Evolutionary conservation across 2,797 vertebrate genomes (phyloP).

Genomic region (Lacerta agilis): DNA sequence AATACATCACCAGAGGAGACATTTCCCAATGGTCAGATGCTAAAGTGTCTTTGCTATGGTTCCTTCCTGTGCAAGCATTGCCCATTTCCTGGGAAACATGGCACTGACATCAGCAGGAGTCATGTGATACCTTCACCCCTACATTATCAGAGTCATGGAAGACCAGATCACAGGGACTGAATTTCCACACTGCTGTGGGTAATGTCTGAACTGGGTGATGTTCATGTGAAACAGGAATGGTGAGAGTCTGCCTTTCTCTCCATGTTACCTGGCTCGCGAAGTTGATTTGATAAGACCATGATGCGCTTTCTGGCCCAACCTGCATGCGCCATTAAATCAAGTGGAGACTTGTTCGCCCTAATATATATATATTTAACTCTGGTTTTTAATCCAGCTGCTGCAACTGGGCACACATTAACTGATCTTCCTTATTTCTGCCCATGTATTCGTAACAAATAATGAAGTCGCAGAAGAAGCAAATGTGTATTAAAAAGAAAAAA

Average conservation of each 20-base stretch:
- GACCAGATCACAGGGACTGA: background rate
- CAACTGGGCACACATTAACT: background rate
- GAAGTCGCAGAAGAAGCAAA: background rate
- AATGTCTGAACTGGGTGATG: background rate
- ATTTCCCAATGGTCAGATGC: background rate
- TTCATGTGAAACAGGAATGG: background rate
- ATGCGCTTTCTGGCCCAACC: background rate
- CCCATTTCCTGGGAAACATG: background rate
- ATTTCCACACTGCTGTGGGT: background rate
- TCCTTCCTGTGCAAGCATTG: background rate
- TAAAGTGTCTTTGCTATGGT: background rate
- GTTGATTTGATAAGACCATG: background rate
- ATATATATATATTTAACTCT: background rate
- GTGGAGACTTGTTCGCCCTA: background rate
- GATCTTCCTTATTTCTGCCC: background rate
- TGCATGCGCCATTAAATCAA: background rate
- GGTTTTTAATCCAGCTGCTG: background rate
- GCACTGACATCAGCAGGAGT: background rate
- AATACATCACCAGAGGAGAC: background rate
- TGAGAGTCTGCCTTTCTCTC: background rate
- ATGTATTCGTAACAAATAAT: background rate
- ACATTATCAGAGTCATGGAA: background rate
- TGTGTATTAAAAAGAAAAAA: background rate
- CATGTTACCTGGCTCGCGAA: background rate
- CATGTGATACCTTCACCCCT: background rate